Evolutionary conservation across 2,888 invertebrate species (phyloP).

Genomic region (Tipula unca): DNA sequence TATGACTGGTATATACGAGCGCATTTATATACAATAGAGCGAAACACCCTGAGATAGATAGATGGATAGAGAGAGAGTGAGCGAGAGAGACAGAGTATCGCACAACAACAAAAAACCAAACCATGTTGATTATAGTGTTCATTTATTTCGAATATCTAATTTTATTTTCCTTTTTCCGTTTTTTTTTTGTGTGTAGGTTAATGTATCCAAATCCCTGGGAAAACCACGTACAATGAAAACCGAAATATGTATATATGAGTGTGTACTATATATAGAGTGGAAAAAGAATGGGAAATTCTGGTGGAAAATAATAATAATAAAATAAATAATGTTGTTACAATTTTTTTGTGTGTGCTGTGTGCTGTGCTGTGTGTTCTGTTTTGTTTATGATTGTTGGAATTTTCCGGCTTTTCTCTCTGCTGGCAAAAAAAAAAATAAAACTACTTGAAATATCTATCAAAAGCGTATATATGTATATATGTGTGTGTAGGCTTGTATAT

Average conservation of each 20-base stretch:
- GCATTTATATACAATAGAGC: too few relatives aligned
- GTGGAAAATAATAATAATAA: not conserved
- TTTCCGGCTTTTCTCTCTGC: not conserved
- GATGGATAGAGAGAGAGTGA: too few relatives aligned
- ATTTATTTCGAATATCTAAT: not conserved
- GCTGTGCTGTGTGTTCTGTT: not conserved
- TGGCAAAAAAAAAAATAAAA: not conserved
- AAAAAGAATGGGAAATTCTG: not conserved
- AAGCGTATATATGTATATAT: not conserved
- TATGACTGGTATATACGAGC: not conserved
- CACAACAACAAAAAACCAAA: not conserved
- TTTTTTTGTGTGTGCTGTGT: not conserved
- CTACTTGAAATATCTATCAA: slow-evolving; percentile 14
- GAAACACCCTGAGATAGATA: too few relatives aligned
- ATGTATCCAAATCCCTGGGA: slow-evolving; percentile 8
- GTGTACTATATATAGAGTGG: not conserved
- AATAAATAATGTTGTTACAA: not conserved
- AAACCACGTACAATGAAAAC: slow-evolving; percentile 14
- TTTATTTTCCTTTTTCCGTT: not conserved
- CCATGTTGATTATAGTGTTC: slow-evolving; percentile 14
- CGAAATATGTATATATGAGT: not conserved
- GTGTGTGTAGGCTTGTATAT: too few relatives aligned
- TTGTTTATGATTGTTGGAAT: slow-evolving; percentile 14
- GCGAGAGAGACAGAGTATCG: not conserved
- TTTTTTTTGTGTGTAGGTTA: not conserved